phyloP scores from a whole-genome alignment of 2,113 vertebrate species.

The Corydoras maculifer region DNA sequence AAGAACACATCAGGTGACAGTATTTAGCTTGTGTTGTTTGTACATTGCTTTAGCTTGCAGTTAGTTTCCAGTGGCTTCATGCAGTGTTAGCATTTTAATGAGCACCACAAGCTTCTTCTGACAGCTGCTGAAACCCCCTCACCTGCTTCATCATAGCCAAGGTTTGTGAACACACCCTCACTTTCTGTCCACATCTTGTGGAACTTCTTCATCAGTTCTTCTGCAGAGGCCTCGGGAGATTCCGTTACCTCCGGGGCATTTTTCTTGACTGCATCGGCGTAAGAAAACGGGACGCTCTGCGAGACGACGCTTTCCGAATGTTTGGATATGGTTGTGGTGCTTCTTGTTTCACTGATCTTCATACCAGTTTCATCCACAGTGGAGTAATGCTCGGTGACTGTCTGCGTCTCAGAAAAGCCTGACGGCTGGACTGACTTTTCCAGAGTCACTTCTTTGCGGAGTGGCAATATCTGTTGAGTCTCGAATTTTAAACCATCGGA shows the following conservation, averaged over 20 bases:
- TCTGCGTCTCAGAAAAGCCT: constrained; percentile 59
- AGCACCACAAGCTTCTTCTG: constrained; percentile 61
- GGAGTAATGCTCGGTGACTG: constrained; percentile 62
- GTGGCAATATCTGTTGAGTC: constrained; percentile 50
- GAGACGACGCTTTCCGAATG: constrained; percentile 58
- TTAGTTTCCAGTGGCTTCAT: constrained; percentile 49
- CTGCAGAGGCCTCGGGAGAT: constrained; percentile 64
- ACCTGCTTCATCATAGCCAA: constrained; percentile 69
- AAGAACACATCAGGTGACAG: too few relatives aligned
- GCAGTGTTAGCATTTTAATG: constrained; percentile 65
- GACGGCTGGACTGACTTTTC: constrained; percentile 52
- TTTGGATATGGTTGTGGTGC: constrained; percentile 50
- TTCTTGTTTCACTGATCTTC: constrained; percentile 58
- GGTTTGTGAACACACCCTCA: constrained; percentile 72
- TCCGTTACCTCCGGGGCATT: constrained; percentile 58
- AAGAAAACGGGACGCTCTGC: constrained; percentile 70
- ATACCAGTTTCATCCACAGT: constrained; percentile 63
- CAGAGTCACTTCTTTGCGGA: constrained; percentile 45
- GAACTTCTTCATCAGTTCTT: constrained; percentile 73
- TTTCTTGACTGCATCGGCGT: constrained; percentile 78
- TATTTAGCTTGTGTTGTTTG: background rate
- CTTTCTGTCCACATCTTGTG: constrained; percentile 78
- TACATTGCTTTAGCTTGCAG: constrained; percentile 38
- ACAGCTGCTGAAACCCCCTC: constrained; percentile 57
- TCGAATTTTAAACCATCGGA: constrained; percentile 58